A percentile compares a stretch with the other conserved stretches of the same genome.
Conservation (phyloP, 2,113 vertebrate genomes). For the Albula glossodonta region DNA sequence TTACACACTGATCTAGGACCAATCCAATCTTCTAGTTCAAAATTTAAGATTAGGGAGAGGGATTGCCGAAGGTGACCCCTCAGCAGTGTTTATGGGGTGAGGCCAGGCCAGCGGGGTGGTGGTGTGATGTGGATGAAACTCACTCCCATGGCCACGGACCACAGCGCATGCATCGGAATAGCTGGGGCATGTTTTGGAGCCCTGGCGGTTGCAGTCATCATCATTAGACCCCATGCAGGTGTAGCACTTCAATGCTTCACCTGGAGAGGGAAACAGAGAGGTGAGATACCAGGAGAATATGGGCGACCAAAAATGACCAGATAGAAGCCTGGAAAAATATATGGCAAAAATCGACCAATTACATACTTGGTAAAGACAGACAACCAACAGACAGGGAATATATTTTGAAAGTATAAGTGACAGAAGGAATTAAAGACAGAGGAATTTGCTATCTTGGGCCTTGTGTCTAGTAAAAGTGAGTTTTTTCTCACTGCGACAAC, state of each 20-base stretch:
- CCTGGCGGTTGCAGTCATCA: conserved; percentile 85
- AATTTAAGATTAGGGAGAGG: conserved; percentile 42
- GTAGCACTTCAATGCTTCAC: conserved; percentile 77
- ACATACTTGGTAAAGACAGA: not conserved
- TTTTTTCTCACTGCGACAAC: no score
- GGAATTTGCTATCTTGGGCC: no score
- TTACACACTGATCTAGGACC: no score
- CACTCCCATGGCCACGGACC: conserved; percentile 81
- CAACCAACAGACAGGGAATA: not conserved
- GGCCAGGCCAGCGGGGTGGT: not conserved
- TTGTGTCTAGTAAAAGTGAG: no score
- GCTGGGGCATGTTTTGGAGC: conserved; percentile 77
- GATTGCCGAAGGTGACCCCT: not conserved
- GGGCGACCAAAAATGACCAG: not conserved
- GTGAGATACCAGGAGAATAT: not conserved
- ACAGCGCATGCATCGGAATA: conserved; percentile 81
- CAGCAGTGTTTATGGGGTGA: not conserved
- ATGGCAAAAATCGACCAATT: not conserved
- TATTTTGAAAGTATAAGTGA: not conserved
- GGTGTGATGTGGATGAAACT: conserved; percentile 58
- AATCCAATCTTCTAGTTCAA: not conserved
- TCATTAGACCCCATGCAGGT: conserved; percentile 84
- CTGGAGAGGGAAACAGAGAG: conserved; percentile 54
- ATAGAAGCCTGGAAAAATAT: not conserved
- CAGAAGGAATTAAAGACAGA: not conserved